These are phyloP conservation scores for Limnephilus rhombicus DNA, from an alignment of 2,888 invertebrate species.

Conservation along the genomic window DNA sequence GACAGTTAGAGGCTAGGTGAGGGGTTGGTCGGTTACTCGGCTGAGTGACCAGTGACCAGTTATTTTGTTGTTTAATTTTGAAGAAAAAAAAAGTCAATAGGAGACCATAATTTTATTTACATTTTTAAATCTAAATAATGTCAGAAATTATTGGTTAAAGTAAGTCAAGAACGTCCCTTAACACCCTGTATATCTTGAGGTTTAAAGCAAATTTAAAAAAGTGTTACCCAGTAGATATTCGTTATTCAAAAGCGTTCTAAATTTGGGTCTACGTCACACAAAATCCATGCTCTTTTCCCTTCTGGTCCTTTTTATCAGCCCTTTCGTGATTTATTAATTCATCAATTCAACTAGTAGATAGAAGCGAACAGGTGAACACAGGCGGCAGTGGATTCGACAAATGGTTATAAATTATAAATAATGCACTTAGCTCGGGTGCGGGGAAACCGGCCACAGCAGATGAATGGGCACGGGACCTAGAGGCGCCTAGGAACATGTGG, in stretches of 20 bases:
- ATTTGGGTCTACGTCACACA: background rate
- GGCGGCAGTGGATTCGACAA: background rate
- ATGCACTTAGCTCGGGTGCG: background rate
- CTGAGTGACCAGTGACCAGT: too few species aligned
- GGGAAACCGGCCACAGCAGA: background rate
- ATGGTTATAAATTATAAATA: conserved; percentile 29
- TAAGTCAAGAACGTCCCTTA: too few species aligned
- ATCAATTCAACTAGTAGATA: background rate
- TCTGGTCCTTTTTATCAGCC: background rate
- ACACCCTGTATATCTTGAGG: too few species aligned
- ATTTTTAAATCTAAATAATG: too few species aligned
- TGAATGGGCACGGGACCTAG: background rate
- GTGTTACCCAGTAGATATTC: background rate
- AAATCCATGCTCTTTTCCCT: background rate
- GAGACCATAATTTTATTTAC: too few species aligned
- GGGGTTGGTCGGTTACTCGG: too few species aligned
- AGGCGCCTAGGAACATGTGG: background rate
- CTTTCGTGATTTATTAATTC: background rate
- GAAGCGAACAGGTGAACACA: background rate
- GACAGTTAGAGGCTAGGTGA: too few species aligned
- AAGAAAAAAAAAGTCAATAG: too few species aligned
- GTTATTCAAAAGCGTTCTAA: background rate
- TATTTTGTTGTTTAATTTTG: too few species aligned
- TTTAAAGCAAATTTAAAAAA: too few species aligned
- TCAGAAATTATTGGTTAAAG: too few species aligned